Evolutionary conservation across 2,113 vertebrate genomes (phyloP), one percentile per base, ranked within the genome.

Genomic region (Crotalus horridus): DNA sequence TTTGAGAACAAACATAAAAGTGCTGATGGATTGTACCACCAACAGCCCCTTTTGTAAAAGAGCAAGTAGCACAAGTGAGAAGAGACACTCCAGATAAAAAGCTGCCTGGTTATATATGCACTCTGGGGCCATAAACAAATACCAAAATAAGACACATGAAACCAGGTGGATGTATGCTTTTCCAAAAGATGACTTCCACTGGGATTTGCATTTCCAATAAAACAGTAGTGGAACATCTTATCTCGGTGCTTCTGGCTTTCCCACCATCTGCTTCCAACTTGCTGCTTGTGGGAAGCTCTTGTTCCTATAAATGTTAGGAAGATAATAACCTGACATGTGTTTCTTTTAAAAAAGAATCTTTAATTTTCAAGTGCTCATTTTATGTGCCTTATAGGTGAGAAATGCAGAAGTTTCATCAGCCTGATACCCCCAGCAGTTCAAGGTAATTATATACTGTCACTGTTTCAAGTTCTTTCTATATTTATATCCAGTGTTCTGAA

Each of bases 371-470:
- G 55, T 89, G 55, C 54, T 20, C 55, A 61, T 91, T 93, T 29
- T 89, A 87, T 95, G 26, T 97, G 10, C 95, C 91, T 98, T 97
- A 48, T 96, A 99, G 99, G 98, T 93, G 98, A 99, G 95, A 98
- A 96, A 51, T 99, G 99, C 93, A 97, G 98, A 95, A 98, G 98
- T 94, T 99, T 99, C 95, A 97, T 98, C 91, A 97, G 98, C 55
- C 96, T 99, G 53, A 97, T 98, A 51, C 98, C 99, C 89, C 94
- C 98, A 69, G 96, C 98, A 89, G 98, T 99, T 96, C 97, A 97
- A 98, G 99, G 99, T 99, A 97, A 96, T 88, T 43, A 55, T 20
- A 2, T 21, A 1, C 24, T 54, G 93, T 59, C 58, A 91, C 0
- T 90, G 26, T 91, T 13, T 85, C 0, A 54, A 64, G 58, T 54